phyloP scores from a whole-genome alignment of 2,888 invertebrate species.

The Toxonevra muliebris region DNA sequence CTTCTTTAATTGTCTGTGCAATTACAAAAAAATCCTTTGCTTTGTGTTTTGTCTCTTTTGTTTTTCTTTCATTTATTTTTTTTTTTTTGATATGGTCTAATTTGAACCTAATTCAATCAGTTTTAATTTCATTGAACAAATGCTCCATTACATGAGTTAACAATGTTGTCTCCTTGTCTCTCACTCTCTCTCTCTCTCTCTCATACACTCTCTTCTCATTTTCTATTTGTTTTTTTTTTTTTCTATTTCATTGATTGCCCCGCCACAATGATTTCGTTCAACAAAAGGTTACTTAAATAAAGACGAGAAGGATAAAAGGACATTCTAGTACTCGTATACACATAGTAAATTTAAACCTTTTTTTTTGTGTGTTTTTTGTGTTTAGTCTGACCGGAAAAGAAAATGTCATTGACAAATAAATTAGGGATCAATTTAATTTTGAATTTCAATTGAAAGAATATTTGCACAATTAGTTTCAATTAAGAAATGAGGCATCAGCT shows the following conservation, averaged over 20 bases:
- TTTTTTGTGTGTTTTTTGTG: too few species aligned
- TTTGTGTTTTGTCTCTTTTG: not conserved
- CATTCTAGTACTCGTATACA: too few species aligned
- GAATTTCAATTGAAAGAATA: slow-evolving; percentile 2
- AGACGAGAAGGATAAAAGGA: too few species aligned
- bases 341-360: too few species aligned
- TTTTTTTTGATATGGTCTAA: not conserved
- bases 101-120: not conserved
- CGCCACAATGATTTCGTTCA: too few species aligned
- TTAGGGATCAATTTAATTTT: slow-evolving; percentile 15
- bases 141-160: slow-evolving; percentile 7
- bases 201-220: too few species aligned
- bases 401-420: not conserved
- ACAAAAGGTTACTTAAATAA: too few species aligned
- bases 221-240: too few species aligned
- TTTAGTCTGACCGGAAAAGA: too few species aligned
- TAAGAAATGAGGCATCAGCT: not conserved
- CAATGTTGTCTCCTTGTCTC: not conserved
- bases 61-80: not conserved
- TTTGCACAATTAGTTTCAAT: slow-evolving; percentile 20
- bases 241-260: too few species aligned
- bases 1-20: too few species aligned
- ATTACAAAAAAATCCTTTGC: not conserved
- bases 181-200: too few species aligned
- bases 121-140: slow-evolving; percentile 3